Conservation (phyloP, 2,113 vertebrate genomes). For the Gymnarchus niloticus region DNA sequence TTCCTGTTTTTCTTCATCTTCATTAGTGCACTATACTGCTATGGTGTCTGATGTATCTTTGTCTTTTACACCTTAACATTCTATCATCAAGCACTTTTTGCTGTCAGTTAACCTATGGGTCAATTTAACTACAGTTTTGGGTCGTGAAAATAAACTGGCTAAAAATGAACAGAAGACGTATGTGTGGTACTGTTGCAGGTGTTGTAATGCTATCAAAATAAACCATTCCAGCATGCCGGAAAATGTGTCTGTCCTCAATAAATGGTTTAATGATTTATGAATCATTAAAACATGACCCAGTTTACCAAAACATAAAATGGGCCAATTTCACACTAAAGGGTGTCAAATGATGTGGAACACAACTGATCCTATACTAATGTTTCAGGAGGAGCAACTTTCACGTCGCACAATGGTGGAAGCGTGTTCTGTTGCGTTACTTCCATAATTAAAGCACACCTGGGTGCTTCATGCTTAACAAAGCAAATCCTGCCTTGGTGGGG, state of each 20-base stretch:
- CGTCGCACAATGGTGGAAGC: background rate
- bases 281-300: background rate
- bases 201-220: background rate
- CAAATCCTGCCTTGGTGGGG: no score
- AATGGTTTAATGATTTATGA: background rate
- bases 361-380: background rate
- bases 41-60: no score
- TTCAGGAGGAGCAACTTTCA: background rate
- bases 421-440: background rate
- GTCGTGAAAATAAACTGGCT: background rate
- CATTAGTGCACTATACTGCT: no score
- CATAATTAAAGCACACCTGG: background rate
- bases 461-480: background rate
- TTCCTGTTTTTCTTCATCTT: no score
- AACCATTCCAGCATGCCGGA: background rate
- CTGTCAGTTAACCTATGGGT: background rate
- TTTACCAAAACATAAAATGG: slow-evolving; percentile 1
- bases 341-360: background rate
- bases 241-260: background rate
- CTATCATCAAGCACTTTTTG: no score
- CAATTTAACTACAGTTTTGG: background rate
- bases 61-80: no score
- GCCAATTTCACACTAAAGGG: background rate
- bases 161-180: background rate
- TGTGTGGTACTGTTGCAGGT: background rate